These are phyloP conservation scores for Melipona bicolor DNA, from an alignment of 2,888 invertebrate species.

Conservation along the genomic window DNA sequence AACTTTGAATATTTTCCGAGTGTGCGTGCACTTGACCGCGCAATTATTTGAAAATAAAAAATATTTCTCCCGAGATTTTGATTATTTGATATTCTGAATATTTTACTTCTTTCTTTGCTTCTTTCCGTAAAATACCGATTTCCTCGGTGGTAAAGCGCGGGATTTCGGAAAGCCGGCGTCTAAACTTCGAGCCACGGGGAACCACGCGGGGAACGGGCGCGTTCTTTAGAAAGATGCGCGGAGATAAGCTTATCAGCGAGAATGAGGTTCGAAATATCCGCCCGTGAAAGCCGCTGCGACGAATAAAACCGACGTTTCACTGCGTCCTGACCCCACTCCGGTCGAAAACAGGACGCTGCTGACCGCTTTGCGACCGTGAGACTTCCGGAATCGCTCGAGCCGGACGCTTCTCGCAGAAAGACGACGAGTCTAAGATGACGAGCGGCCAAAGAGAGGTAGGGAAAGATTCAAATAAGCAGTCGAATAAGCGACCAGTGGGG, in stretches of 20 bases:
- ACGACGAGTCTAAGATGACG: neutral
- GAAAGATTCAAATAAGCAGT: neutral
- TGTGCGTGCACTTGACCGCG: too few relatives aligned
- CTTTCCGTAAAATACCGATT: too few relatives aligned
- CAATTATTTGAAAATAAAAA: too few relatives aligned
- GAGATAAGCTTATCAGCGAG: conserved; percentile 30
- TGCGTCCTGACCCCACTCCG: neutral
- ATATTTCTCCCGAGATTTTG: too few relatives aligned
- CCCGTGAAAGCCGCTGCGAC: conserved; percentile 23
- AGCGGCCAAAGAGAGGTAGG: neutral
- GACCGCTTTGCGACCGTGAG: conserved; percentile 29
- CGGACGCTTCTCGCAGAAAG: neutral
- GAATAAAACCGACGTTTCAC: conserved; percentile 42
- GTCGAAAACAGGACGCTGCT: conserved; percentile 25
- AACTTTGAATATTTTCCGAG: too few relatives aligned
- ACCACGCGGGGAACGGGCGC: neutral
- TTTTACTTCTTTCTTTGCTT: too few relatives aligned
- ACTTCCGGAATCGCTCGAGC: conserved; percentile 19
- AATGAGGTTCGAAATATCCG: conserved; percentile 25
- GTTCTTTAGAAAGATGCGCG: conserved; percentile 4
- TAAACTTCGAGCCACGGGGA: conserved; percentile 6
- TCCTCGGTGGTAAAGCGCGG: neutral
- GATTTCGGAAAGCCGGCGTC: neutral
- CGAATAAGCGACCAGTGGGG: neutral
- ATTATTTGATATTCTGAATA: too few relatives aligned